phyloP scores from a whole-genome alignment of 2,113 vertebrate species.

The Sakesphorus luctuosus region DNA sequence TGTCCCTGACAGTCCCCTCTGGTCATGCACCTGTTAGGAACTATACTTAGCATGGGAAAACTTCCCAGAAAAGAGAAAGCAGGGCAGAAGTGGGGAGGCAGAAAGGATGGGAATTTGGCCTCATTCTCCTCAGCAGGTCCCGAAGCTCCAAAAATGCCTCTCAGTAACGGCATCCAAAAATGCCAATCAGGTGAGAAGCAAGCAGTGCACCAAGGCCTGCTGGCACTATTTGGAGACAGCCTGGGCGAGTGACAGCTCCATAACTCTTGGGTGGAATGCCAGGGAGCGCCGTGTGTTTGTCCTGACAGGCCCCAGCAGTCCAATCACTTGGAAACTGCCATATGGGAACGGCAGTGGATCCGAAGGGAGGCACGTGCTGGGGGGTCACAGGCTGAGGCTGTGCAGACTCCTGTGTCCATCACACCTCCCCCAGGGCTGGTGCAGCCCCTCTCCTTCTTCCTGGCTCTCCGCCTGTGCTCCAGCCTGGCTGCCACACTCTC shows the following conservation, averaged over 20 bases:
- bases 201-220: background rate
- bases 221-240: background rate
- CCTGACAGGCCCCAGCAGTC: background rate
- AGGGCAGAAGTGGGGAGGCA: background rate
- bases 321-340: background rate
- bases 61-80: conserved; percentile 46
- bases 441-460: background rate
- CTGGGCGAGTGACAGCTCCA: background rate
- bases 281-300: background rate
- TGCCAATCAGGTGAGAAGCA: background rate
- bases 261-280: background rate
- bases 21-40: conserved; percentile 72
- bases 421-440: background rate
- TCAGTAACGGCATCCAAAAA: background rate
- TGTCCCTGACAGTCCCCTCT: conserved; percentile 41
- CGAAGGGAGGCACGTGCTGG: background rate
- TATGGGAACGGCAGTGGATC: background rate
- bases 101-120: background rate
- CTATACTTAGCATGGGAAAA: conserved; percentile 74
- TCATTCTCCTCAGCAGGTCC: background rate
- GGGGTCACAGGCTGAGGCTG: background rate
- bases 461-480: background rate
- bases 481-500: background rate
- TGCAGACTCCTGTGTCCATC: background rate
- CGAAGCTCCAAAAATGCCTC: background rate